Evolutionary conservation across 2,888 invertebrate genomes (phyloP).

Genomic region (Gerris lacustris): DNA sequence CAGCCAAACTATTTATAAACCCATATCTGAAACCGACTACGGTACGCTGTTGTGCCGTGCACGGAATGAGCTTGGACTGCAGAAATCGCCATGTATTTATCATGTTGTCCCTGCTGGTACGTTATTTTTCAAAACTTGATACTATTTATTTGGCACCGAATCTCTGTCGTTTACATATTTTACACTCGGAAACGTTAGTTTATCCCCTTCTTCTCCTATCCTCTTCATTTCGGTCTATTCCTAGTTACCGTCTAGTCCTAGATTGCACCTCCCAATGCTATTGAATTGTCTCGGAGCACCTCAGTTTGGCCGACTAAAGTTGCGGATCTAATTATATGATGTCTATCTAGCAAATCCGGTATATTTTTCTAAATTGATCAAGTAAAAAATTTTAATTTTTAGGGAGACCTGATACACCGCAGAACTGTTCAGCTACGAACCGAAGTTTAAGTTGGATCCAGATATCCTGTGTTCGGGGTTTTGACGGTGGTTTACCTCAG

Average conservation of each 20-base stretch:
- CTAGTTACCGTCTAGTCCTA: no score
- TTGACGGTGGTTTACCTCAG: slow-evolving; percentile 44
- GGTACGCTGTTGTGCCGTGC: not conserved
- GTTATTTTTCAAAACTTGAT: not conserved
- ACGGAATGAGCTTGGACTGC: not conserved
- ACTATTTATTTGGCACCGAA: no score
- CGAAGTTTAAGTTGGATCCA: slow-evolving; percentile 42
- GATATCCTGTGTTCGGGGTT: slow-evolving; percentile 42
- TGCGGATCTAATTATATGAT: no score
- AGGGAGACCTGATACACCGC: slow-evolving; percentile 41
- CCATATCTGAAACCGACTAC: not conserved
- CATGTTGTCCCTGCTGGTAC: slow-evolving; percentile 7
- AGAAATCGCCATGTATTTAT: slow-evolving; percentile 7
- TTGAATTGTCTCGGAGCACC: no score
- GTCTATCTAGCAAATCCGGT: no score
- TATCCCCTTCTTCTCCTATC: no score
- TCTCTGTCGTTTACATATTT: no score
- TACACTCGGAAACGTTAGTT: no score
- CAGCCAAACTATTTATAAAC: not conserved
- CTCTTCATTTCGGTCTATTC: no score
- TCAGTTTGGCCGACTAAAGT: no score
- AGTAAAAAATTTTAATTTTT: not conserved
- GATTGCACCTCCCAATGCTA: no score
- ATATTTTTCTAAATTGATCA: no score
- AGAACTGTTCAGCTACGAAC: slow-evolving; percentile 41